Evolutionary conservation across 2,113 vertebrate genomes (phyloP).

Genomic region (Apistogramma diplotaenia): DNA sequence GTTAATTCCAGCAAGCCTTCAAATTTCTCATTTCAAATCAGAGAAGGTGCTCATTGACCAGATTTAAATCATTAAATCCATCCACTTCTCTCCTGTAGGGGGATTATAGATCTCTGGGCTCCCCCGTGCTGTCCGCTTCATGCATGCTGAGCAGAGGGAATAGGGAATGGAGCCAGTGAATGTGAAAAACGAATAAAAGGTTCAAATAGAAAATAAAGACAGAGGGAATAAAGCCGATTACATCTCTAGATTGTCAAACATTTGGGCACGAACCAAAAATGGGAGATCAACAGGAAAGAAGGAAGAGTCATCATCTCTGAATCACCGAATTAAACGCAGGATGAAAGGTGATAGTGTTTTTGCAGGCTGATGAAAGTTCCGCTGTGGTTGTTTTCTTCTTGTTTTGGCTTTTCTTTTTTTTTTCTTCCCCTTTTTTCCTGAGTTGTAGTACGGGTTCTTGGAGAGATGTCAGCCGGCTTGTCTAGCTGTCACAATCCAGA

Average conservation of each 20-base stretch:
- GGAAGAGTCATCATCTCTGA: constrained; percentile 34
- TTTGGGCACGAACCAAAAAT: constrained; percentile 38
- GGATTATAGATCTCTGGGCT: constrained; percentile 71
- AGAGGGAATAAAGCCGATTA: constrained; percentile 19
- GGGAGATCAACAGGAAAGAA: constrained; percentile 8
- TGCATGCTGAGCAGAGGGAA: constrained; percentile 69
- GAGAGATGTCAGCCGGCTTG: constrained; percentile 40
- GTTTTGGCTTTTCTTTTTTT: background rate
- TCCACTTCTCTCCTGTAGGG: constrained; percentile 70
- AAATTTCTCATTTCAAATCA: constrained; percentile 77
- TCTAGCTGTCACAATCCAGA: constrained; percentile 57
- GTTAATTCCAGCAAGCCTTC: constrained; percentile 68
- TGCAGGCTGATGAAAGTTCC: constrained; percentile 8
- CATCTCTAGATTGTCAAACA: constrained; percentile 54
- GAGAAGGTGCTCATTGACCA: constrained; percentile 75
- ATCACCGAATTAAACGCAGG: constrained; percentile 31
- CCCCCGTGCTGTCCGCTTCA: constrained; percentile 47
- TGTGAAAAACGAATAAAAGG: constrained; percentile 50
- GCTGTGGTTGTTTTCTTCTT: background rate
- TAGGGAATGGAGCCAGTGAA: constrained; percentile 46
- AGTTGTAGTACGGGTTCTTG: constrained; percentile 27
- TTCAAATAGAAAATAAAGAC: constrained; percentile 51
- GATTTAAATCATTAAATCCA: constrained; percentile 78
- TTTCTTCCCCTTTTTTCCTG: background rate
- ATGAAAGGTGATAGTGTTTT: constrained; percentile 12